A percentile compares a stretch with the other conserved stretches of the same genome.
Evolutionary conservation across 2,113 vertebrate genomes (phyloP).

Genomic region (Antennarius striatus): DNA sequence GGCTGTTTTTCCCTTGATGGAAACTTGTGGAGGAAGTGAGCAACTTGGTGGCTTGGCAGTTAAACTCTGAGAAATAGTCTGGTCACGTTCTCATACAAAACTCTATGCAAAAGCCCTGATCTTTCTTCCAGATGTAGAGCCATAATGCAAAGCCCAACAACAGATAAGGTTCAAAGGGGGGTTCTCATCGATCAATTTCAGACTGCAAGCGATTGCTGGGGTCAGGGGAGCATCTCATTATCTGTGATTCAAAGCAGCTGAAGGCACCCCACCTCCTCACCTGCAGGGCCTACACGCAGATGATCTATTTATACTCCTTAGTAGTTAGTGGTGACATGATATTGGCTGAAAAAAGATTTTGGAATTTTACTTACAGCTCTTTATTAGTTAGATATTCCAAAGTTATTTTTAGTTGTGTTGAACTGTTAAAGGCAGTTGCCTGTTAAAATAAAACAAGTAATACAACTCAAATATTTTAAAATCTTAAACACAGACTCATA

Average conservation of each 20-base stretch:
- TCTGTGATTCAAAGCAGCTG: slow-evolving; percentile 71
- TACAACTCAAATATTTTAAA: no score
- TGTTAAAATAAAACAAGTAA: no score
- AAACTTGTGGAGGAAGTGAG: slow-evolving; percentile 72
- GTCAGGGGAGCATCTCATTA: slow-evolving; percentile 65
- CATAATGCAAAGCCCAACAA: slow-evolving; percentile 55
- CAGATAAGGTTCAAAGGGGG: slow-evolving; percentile 71
- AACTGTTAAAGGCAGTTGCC: no score
- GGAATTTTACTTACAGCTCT: not conserved
- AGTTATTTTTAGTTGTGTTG: no score
- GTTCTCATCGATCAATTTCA: slow-evolving; percentile 70
- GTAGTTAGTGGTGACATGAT: not conserved
- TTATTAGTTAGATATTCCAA: not conserved
- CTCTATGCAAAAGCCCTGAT: slow-evolving; percentile 59
- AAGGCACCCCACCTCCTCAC: slow-evolving; percentile 48
- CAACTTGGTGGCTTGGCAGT: slow-evolving; percentile 76
- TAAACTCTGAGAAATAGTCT: slow-evolving; percentile 59
- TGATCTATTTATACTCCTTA: slow-evolving; percentile 8
- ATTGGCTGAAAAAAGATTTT: not conserved
- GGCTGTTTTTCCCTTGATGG: slow-evolving; percentile 57
- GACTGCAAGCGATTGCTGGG: slow-evolving; percentile 57
- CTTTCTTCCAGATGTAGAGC: slow-evolving; percentile 73
- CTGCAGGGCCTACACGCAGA: slow-evolving; percentile 28
- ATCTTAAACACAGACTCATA: no score
- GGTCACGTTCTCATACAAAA: slow-evolving; percentile 71